These are phyloP conservation scores for Tenualosa ilisha DNA, from an alignment of 2,797 vertebrate genomes.

Conservation along the genomic window DNA sequence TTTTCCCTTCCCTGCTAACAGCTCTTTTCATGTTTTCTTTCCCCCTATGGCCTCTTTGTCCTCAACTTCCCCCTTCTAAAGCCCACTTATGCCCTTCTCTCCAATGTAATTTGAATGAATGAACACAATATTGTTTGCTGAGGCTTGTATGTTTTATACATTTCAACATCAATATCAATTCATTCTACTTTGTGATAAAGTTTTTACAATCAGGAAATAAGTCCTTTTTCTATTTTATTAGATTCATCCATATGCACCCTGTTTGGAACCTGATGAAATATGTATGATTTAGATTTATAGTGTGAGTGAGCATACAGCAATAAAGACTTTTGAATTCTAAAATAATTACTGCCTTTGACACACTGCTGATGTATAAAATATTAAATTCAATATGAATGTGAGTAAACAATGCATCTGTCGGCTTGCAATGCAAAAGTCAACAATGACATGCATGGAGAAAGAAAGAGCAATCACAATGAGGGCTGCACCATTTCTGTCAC, in stretches of 20 bases:
- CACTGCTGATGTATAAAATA: conserved; percentile 39
- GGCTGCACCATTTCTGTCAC: conserved; percentile 55
- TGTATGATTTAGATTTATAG: conserved; percentile 13
- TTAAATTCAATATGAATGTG: conserved; percentile 60
- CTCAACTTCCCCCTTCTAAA: conserved; percentile 13
- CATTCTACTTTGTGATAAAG: background rate
- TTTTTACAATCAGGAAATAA: background rate
- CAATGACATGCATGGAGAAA: conserved; percentile 51
- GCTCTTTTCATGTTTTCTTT: conserved; percentile 51
- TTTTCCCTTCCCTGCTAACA: conserved; percentile 39
- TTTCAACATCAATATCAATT: conserved; percentile 1
- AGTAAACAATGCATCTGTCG: conserved; percentile 52
- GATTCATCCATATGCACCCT: background rate
- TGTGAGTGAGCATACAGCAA: background rate
- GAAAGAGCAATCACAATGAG: conserved; percentile 56
- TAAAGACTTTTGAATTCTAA: conserved; percentile 11
- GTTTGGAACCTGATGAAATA: conserved; percentile 9
- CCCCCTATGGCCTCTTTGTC: conserved; percentile 20
- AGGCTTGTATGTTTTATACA: conserved; percentile 10
- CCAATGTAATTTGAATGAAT: conserved; percentile 19
- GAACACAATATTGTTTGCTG: conserved; percentile 35
- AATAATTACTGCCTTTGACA: conserved; percentile 22
- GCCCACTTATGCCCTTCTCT: background rate
- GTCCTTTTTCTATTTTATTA: background rate
- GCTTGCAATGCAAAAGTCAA: conserved; percentile 50